These are phyloP conservation scores for Lordiphosa mommai DNA, from an alignment of 1,140 invertebrate species.

Conservation along the genomic window DNA sequence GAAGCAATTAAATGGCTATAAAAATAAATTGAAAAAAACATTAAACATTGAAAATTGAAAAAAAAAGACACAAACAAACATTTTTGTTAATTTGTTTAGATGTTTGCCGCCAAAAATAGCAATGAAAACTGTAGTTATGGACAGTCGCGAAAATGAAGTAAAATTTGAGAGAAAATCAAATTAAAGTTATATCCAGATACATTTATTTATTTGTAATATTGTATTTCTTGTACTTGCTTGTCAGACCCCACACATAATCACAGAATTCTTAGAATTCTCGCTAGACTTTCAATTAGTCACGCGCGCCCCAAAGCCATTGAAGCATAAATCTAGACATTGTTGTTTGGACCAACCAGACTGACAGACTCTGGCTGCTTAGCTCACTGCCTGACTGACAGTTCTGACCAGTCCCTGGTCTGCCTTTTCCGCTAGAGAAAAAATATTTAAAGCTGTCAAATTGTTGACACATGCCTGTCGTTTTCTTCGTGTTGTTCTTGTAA, in stretches of 20 bases:
- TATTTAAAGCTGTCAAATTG: slow-evolving; percentile 76
- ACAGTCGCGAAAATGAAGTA: slow-evolving; percentile 2
- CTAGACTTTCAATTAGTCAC: slow-evolving; percentile 76
- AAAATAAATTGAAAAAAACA: slow-evolving; percentile 35
- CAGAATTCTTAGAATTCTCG: slow-evolving; percentile 40
- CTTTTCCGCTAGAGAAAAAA: slow-evolving; percentile 41
- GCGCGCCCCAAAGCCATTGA: slow-evolving; percentile 57
- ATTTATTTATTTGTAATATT: background rate
- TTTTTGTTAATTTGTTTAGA: slow-evolving; percentile 13
- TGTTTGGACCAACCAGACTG: slow-evolving; percentile 42
- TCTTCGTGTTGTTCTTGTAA: slow-evolving; percentile 39
- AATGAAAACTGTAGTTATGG: background rate
- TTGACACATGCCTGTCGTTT: slow-evolving; percentile 67
- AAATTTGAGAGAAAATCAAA: slow-evolving; percentile 1
- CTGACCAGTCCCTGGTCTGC: slow-evolving; percentile 24
- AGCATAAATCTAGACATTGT: slow-evolving; percentile 76
- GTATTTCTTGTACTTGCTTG: background rate
- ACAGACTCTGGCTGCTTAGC: slow-evolving; percentile 26
- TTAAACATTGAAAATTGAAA: slow-evolving; percentile 20
- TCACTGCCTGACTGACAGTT: slow-evolving; percentile 20
- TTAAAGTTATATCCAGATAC: background rate
- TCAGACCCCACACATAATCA: slow-evolving; percentile 14
- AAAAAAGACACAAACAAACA: background rate
- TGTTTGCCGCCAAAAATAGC: slow-evolving; percentile 9
- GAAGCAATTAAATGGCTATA: slow-evolving; percentile 74